Evolutionary conservation across 2,797 vertebrate species (phyloP).

Genomic region (Channa striata): DNA sequence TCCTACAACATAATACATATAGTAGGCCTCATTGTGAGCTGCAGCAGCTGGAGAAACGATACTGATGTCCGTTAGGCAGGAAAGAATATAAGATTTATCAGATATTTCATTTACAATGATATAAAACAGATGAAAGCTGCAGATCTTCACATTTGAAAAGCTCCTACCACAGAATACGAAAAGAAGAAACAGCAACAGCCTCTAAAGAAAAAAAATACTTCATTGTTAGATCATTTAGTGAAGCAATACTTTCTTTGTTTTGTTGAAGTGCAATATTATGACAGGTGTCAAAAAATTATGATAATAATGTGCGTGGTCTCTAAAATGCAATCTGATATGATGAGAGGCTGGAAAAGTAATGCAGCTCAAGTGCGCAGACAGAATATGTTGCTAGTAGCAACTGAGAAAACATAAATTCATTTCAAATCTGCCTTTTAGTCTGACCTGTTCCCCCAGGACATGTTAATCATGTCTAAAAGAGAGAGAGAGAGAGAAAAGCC

Average conservation of each 20-base stretch:
- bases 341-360: constrained; percentile 49
- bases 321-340: constrained; percentile 44
- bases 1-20: background rate
- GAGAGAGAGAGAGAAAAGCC: background rate
- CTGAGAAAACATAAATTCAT: constrained; percentile 65
- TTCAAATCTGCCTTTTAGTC: constrained; percentile 61
- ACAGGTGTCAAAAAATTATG: constrained; percentile 44
- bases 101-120: background rate
- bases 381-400: constrained; percentile 71
- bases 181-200: background rate
- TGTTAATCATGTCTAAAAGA: constrained; percentile 58
- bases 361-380: constrained; percentile 32
- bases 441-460: constrained; percentile 42
- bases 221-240: constrained; percentile 18
- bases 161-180: background rate
- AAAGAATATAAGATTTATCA: background rate
- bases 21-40: background rate
- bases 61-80: background rate
- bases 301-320: constrained; percentile 61
- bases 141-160: background rate
- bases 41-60: background rate
- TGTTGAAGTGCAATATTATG: constrained; percentile 49
- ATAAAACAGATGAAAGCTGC: background rate
- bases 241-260: constrained; percentile 24
- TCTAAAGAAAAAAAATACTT: background rate